These are phyloP conservation scores for Microplitis manilae DNA, from an alignment of 2,888 invertebrate species.

Conservation along the genomic window DNA sequence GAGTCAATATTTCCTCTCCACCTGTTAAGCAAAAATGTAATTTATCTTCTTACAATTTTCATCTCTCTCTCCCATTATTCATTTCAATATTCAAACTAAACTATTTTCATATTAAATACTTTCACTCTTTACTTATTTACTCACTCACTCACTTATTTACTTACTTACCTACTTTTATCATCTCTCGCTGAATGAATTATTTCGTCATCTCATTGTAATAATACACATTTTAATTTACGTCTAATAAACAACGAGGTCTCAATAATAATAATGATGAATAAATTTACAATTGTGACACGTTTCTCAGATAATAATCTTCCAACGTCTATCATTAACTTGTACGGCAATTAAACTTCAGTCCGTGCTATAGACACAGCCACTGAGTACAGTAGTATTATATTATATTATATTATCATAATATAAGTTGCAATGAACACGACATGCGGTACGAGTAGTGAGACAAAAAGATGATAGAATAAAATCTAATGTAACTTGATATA, in stretches of 20 bases:
- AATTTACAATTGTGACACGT: constrained; percentile 34
- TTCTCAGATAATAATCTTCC: constrained; percentile 39
- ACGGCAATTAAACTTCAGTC: constrained; percentile 30
- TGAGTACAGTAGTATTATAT: not conserved
- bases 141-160: not conserved
- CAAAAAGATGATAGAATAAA: constrained; percentile 10
- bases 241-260: not conserved
- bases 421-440: not conserved
- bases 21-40: constrained; percentile 29
- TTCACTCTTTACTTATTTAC: not conserved
- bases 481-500: not conserved
- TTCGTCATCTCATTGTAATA: constrained; percentile 18
- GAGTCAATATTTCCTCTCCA: constrained; percentile 22
- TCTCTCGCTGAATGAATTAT: constrained; percentile 12
- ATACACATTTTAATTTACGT: not conserved
- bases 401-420: not conserved
- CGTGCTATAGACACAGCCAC: not conserved
- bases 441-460: not conserved
- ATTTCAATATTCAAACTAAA: not conserved
- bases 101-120: not conserved
- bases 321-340: constrained; percentile 35
- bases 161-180: constrained; percentile 20
- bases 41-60: constrained; percentile 24
- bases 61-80: constrained; percentile 8
- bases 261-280: constrained; percentile 17